Conservation (phyloP, 2,888 invertebrate species). For the Ypsolopha sequella region DNA sequence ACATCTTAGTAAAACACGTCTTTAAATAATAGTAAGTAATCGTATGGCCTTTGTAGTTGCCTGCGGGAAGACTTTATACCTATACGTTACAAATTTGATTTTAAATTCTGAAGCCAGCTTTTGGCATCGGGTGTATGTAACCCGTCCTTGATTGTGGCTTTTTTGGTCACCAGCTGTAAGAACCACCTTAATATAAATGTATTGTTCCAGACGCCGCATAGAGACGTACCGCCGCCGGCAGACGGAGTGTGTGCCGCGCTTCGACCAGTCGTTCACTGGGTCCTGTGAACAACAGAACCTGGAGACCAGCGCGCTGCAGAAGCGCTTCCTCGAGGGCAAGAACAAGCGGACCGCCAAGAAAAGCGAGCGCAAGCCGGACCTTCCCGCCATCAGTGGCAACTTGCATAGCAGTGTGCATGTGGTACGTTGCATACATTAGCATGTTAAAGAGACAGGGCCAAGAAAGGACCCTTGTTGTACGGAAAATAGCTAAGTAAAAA, state of each 20-base stretch:
- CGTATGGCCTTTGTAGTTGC: no score
- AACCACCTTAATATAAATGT: no score
- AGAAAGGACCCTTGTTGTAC: no score
- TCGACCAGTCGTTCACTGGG: constrained; percentile 88
- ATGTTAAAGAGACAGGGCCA: no score
- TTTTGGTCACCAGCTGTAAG: no score
- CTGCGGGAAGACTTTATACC: no score
- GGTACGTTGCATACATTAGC: constrained; percentile 52
- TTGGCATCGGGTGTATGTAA: constrained; percentile 14
- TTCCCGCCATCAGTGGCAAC: constrained; percentile 60
- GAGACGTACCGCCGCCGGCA: constrained; percentile 90
- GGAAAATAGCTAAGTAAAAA: no score
- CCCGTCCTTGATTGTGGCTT: constrained; percentile 18
- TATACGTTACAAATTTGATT: no score
- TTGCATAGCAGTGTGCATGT: constrained; percentile 83
- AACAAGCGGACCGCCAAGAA: constrained; percentile 90
- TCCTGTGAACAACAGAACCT: constrained; percentile 92
- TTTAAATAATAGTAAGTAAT: no score
- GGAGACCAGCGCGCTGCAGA: constrained; percentile 89
- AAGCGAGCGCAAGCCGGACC: constrained; percentile 69
- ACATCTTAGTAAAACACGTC: no score
- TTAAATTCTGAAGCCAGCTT: no score
- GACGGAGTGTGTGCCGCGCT: constrained; percentile 87
- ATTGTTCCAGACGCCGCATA: constrained; percentile 77
- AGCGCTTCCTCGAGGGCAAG: constrained; percentile 91